A percentile compares a stretch with the other conserved stretches of the same genome.
Evolutionary conservation across 2,888 invertebrate species (phyloP).

Genomic region (Cephus nigrinus): DNA sequence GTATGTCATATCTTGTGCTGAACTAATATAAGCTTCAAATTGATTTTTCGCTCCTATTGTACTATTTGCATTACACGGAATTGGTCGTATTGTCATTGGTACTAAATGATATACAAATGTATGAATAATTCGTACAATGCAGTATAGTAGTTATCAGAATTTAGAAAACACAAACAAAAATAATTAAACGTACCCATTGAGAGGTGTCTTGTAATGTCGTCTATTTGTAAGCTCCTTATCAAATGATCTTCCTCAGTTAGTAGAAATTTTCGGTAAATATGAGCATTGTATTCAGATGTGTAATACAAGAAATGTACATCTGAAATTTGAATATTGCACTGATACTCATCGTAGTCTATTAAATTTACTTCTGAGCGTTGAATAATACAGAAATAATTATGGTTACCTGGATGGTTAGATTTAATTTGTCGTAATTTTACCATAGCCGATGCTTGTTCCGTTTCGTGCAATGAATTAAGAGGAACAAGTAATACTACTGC

Average conservation of each 20-base stretch:
- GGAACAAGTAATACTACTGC: slow-evolving; percentile 47
- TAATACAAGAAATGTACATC: slow-evolving; percentile 51
- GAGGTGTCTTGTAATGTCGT: slow-evolving; percentile 38
- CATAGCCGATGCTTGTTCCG: slow-evolving; percentile 31
- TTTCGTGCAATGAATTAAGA: slow-evolving; percentile 25
- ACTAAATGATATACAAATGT: slow-evolving; percentile 28
- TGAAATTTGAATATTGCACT: slow-evolving; percentile 25
- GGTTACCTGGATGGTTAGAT: slow-evolving; percentile 46
- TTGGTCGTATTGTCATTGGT: slow-evolving; percentile 45
- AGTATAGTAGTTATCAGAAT: neutral
- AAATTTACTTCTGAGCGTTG: neutral
- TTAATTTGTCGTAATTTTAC: slow-evolving; percentile 40
- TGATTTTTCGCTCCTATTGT: slow-evolving; percentile 55
- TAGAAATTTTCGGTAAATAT: slow-evolving; percentile 40
- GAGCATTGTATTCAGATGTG: slow-evolving; percentile 35
- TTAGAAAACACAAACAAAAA: neutral
- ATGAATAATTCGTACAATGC: neutral
- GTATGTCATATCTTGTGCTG: slow-evolving; percentile 68
- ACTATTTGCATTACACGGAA: slow-evolving; percentile 25
- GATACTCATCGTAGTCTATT: neutral
- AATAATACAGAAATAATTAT: slow-evolving; percentile 11
- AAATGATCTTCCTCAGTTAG: slow-evolving; percentile 46
- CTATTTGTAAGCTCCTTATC: slow-evolving; percentile 39
- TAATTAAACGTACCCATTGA: slow-evolving; percentile 30
- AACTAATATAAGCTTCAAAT: slow-evolving; percentile 73